These are phyloP conservation scores for Pseudotriccus pelzelni DNA, from an alignment of 2,797 vertebrate genomes.

Conservation along the genomic window DNA sequence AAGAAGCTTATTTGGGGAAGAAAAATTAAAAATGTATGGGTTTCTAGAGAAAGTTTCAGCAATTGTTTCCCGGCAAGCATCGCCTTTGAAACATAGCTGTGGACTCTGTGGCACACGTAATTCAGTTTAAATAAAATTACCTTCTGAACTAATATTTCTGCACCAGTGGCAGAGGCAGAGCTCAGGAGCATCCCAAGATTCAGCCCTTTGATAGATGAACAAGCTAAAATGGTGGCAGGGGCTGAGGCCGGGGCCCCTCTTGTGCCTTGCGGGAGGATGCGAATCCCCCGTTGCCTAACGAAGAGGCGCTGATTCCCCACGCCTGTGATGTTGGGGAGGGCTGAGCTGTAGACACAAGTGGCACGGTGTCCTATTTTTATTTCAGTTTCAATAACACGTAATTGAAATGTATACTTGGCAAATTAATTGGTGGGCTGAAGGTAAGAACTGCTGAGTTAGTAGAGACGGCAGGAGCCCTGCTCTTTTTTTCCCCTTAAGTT, in stretches of 20 bases:
- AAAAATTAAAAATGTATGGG: conserved; percentile 66
- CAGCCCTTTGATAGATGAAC: not conserved
- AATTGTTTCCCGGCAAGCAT: conserved; percentile 36
- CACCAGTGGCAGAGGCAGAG: not conserved
- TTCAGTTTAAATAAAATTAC: conserved; percentile 24
- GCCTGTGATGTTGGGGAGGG: not conserved
- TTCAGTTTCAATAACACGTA: not conserved
- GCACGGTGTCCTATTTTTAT: not conserved
- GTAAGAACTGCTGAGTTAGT: conserved; percentile 61
- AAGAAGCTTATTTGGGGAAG: conserved; percentile 66
- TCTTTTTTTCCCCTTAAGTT: conserved; percentile 13
- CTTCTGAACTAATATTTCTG: conserved; percentile 4
- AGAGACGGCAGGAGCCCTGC: conserved; percentile 2
- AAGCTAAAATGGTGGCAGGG: not conserved
- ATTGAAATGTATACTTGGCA: conserved; percentile 18
- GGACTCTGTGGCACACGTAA: not conserved
- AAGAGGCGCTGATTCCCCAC: not conserved
- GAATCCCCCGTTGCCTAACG: fast-evolving
- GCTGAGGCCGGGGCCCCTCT: not conserved
- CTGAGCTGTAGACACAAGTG: not conserved
- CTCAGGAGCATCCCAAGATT: not conserved
- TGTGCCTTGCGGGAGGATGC: not conserved
- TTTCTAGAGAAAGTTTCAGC: conserved; percentile 63
- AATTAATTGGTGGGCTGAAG: conserved; percentile 36
- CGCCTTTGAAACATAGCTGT: not conserved